Base-by-base conservation (phyloP, 2,113 vertebrate species). In the Muntiacus muntjak region DNA sequence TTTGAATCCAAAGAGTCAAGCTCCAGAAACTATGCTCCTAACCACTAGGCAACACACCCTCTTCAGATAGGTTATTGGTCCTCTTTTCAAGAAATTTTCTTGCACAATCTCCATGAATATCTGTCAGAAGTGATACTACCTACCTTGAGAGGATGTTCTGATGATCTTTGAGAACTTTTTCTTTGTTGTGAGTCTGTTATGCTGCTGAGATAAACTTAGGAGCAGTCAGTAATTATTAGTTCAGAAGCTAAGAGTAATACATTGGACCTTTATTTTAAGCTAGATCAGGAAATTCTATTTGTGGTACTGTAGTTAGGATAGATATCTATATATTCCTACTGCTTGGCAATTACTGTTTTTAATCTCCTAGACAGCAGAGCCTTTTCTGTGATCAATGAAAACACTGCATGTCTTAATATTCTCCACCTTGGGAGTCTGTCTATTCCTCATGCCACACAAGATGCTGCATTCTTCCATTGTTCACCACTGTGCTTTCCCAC, bases 341-440 rank as follows among this genome's bases (percentile, higher is more conserved):
- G 62, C 47, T 92, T 54, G 1, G 13, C 26, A 79, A 12, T 25
- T 96, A 67, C 4, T 54, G 1, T 85, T 95, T 95, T 92, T 78
- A 74, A 90, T 84, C 36, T 90, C 88, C 45, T 74, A 79, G 54
- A 86, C 23, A 64, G 16, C 47, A 91, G 14, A 54, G 8, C 9
- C 8, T 87, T 97, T 85, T 81, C 30, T 79, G 82, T 97, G 26
- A 58, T 74, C 30, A 94, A 33, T 36, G 6, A 98, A 82, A 93
- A 91, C 79, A 47, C 13, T 47, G 85, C 1, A 2, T 64, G 23
- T 71, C 45, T 93, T 93, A 36, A 54, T 87, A 92, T 88, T 97
- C 62, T 89, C 58, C 26, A n/a, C 5, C 47, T 7, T 60, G 6
- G 86, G 28, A 52, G 88, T 81, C 28, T 89, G 88, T 81, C 28